Percentiles rank a stretch among this genome's conserved stretches.
Evolutionary conservation across 2,888 invertebrate genomes (phyloP).

Genomic region (Polyploca ridens): DNA sequence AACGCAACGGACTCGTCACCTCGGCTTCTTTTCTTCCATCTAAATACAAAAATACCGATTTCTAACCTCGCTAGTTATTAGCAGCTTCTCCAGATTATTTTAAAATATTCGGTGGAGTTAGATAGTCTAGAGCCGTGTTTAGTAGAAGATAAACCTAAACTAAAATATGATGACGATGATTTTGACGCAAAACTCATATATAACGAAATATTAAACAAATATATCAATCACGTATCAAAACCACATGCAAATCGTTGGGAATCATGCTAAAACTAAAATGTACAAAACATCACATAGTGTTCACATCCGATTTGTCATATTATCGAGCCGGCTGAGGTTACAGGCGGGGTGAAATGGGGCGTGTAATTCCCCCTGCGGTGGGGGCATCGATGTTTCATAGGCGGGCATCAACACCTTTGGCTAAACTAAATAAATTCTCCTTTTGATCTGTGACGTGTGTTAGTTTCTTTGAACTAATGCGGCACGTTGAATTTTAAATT

Average conservation of each 20-base stretch:
- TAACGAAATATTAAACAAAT: too few species aligned
- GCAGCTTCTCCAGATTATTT: too few species aligned
- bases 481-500: neutral
- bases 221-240: neutral
- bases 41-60: too few species aligned
- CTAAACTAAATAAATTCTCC: slow-evolving; percentile 2
- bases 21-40: too few species aligned
- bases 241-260: neutral
- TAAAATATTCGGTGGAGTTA: too few species aligned
- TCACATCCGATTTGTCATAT: slow-evolving; percentile 25
- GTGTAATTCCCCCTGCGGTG: slow-evolving; percentile 17
- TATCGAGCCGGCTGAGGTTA: slow-evolving; percentile 15
- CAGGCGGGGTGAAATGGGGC: slow-evolving; percentile 18
- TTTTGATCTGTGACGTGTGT: neutral
- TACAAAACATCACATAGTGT: slow-evolving; percentile 12
- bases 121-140: too few species aligned
- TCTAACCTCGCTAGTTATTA: too few species aligned
- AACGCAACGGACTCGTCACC: too few species aligned
- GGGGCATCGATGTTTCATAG: neutral
- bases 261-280: slow-evolving; percentile 8
- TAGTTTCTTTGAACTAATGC: neutral
- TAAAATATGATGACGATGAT: too few species aligned
- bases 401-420: neutral
- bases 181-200: too few species aligned
- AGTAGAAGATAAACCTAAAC: too few species aligned